Conservation (phyloP, 2,888 invertebrate species). For the Erebia ligea region DNA sequence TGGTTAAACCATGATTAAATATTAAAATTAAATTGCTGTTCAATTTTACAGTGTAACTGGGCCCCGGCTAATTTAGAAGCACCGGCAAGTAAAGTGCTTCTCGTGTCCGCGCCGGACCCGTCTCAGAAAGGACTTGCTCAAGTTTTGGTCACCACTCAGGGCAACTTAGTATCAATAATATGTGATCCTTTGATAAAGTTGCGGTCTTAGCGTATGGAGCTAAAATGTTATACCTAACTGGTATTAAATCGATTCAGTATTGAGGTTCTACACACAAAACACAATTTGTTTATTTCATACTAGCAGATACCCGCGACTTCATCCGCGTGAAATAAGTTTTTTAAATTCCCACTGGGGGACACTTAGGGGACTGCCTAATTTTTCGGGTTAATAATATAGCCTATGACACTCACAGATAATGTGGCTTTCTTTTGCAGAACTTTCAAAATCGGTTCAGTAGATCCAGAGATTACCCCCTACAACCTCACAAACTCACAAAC, state of each 20-base stretch:
- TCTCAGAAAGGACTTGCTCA: constrained; percentile 56
- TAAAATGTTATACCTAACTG: constrained; percentile 17
- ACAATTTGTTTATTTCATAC: background rate
- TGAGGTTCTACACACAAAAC: background rate
- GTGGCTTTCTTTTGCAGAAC: too few species aligned
- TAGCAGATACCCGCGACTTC: too few species aligned
- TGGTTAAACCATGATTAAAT: background rate
- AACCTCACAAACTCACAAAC: too few species aligned
- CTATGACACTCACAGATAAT: too few species aligned
- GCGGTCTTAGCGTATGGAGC: constrained; percentile 27
- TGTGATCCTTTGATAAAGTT: constrained; percentile 48
- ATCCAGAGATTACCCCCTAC: too few species aligned
- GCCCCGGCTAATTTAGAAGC: constrained; percentile 71
- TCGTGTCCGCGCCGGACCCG: constrained; percentile 60
- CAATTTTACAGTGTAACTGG: constrained; percentile 45
- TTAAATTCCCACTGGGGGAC: too few species aligned
- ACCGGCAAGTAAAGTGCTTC: constrained; percentile 76
- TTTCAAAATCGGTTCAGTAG: too few species aligned
- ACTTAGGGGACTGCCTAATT: too few species aligned
- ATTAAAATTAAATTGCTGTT: constrained; percentile 31
- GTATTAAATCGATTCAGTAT: constrained; percentile 19
- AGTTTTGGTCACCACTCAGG: constrained; percentile 63
- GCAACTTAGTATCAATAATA: constrained; percentile 58
- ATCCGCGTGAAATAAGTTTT: too few species aligned
- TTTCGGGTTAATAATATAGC: too few species aligned